Percentiles rank a stretch among this genome's conserved stretches.
Evolutionary conservation across 2,888 invertebrate genomes (phyloP).

Genomic region (Lymantria dispar): DNA sequence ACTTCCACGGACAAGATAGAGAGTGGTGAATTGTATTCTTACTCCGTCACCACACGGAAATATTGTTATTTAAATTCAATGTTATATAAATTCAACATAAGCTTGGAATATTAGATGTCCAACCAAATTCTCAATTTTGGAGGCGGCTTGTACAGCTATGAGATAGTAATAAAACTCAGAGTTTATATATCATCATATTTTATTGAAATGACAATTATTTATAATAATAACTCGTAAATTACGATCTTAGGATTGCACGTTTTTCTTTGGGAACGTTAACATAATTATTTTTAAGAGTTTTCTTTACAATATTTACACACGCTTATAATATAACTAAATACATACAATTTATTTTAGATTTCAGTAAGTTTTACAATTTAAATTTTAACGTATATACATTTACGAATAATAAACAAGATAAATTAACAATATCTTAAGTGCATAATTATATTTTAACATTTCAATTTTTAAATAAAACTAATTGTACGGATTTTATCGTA

Average conservation of each 20-base stretch:
- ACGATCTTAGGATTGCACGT: conserved; percentile 74
- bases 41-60: too few species aligned
- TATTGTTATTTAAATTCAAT: too few species aligned
- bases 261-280: conserved; percentile 71
- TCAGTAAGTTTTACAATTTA: conserved; percentile 33
- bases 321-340: conserved; percentile 22
- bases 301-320: conserved; percentile 40
- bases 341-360: conserved; percentile 26
- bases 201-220: conserved; percentile 72
- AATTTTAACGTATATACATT: conserved; percentile 27
- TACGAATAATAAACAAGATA: conserved; percentile 11
- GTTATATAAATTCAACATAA: too few species aligned
- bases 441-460: not conserved
- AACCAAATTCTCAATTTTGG: too few species aligned
- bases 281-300: conserved; percentile 30
- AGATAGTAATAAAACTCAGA: too few species aligned
- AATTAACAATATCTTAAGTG: conserved; percentile 8
- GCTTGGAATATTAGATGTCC: too few species aligned
- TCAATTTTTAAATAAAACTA: too few species aligned
- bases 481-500: too few species aligned
- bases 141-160: too few species aligned
- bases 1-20: too few species aligned
- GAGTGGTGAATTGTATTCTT: too few species aligned
- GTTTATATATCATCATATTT: conserved; percentile 53
- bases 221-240: conserved; percentile 53